Base-by-base conservation (phyloP, 2,113 vertebrate species). In the Ardeotis arabs region DNA sequence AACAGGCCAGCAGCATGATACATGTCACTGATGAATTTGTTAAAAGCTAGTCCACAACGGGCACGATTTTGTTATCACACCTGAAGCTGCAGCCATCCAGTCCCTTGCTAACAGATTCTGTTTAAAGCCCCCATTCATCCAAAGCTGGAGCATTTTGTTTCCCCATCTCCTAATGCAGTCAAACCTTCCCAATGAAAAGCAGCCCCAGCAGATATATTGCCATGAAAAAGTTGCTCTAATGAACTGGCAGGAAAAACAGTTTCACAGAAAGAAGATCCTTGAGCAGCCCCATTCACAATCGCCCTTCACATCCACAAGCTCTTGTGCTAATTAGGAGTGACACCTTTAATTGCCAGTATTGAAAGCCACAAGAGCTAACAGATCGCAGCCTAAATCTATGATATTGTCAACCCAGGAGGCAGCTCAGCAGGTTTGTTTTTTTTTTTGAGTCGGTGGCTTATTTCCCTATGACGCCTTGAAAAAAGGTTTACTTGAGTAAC, bases 401-500 rank as follows among this genome's bases (percentile, higher is more conserved):
- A 96, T 95, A 96, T 70, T 4, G 39, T 91, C 72, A 83, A 93
- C 78, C 58, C 37, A 68, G 79, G 86, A 95, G 86, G 93, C 72
- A 81, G 52, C 44, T 90, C 90, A 78, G 90, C 76, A 74, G 76
- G 39, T 68, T 64, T 3, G 4, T 5, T 28, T 27, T 55, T 60
- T 14, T 72, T 49, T 76, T 80, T 93, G 84, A 84, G 86, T 92
- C 76, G 60, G 83, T 92, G 73, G 15, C 83, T 75, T 94, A 67
- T 96, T 97, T 97, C 49, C 78, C 85, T 92, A 79, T 90, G 94
- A 98, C 24, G 35, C 93, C 97, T 97, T 96, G 92, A 97, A 95
- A 95, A 96, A 95, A 94, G 81, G 93, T 96, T 97, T 97, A 97
- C 96, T 97, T 92, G 89, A 91, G 96, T 97, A 95, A 97, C 93